phyloP scores from a whole-genome alignment of 2,113 vertebrate genomes.

The Typhlomys cinereus region DNA sequence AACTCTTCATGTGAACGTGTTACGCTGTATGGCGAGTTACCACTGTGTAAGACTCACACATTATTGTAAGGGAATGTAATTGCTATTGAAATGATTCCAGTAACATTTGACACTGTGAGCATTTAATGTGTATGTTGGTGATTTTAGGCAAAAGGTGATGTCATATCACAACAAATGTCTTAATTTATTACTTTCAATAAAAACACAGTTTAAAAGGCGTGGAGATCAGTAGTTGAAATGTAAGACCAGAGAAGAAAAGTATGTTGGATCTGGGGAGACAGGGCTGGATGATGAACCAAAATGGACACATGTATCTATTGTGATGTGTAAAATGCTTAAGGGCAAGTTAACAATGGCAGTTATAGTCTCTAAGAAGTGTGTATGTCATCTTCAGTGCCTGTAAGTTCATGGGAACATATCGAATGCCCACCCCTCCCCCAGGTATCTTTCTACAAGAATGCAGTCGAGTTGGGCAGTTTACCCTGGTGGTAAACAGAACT shows the following conservation, averaged over 20 bases:
- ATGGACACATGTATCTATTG: background rate
- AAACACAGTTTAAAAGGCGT: conserved; percentile 59
- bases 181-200: conserved; percentile 79
- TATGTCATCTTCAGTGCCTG: background rate
- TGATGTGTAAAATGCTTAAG: background rate
- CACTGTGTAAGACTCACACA: background rate
- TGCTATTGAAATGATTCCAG: conserved; percentile 9
- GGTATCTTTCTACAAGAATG: background rate
- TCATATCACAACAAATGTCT: conserved; percentile 11
- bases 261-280: background rate
- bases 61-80: conserved; percentile 2
- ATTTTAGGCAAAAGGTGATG: conserved; percentile 5
- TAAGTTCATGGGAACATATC: background rate
- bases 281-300: background rate
- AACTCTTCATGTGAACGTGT: conserved; percentile 54
- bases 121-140: background rate
- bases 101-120: conserved; percentile 34
- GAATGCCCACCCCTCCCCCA: background rate
- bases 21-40: background rate
- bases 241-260: conserved; percentile 37
- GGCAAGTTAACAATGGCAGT: background rate
- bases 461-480: conserved; percentile 26
- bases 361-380: background rate
- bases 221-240: conserved; percentile 52
- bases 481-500: conserved; percentile 72